Evolutionary conservation across 2,888 invertebrate species (phyloP), one percentile per base, ranked within the genome.

Genomic region (Pedicia rivosa): DNA sequence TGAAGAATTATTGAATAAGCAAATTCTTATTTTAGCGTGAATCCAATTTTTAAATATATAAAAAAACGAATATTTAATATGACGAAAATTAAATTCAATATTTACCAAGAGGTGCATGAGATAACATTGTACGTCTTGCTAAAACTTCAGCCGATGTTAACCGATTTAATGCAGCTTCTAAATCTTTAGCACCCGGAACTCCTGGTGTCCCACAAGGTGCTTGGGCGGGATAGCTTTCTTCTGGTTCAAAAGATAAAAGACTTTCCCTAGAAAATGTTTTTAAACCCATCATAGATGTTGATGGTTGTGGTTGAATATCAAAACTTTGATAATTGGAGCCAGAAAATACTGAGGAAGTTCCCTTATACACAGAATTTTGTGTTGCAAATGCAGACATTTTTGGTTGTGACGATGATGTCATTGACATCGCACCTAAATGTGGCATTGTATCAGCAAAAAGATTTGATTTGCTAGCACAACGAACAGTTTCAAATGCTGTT

Each of bases 401-500:
- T 29, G 65, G 66, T 38, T 63, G 64, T 36, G 59, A 63, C 31
- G 58, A 51, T 41, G 60, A 59, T 47, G 62, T 59, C 48, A 56
- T 60, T 46, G 66, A 65, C 44, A 66, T 63, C 32, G 54, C 53
- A 17, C 56, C 57, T 38, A 62, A 37, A 29, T 58, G 56, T 8
- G 54, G 49, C 64, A 66, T 52, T 54, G 54, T 44, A 47, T 62
- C 54, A 34, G 62, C 59, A 36, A 56, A 57, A 35, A 56, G 55
- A 36, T 46, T 51, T 16, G 35, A 26, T 47, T 74, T 77, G 20
- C 78, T 77, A 38, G 81, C 84, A 53, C 78, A 82, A 44, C 82
- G 74, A 46, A 90, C 90, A 2, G 91, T 92, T 53, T 91, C 90
- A 60, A 91, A 90, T 40, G 88, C 82, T 57, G 83, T 83, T 56